These are phyloP conservation scores for Metridium senile DNA, from an alignment of 92 coral and sea anemone genomes.

Conservation along the genomic window DNA sequence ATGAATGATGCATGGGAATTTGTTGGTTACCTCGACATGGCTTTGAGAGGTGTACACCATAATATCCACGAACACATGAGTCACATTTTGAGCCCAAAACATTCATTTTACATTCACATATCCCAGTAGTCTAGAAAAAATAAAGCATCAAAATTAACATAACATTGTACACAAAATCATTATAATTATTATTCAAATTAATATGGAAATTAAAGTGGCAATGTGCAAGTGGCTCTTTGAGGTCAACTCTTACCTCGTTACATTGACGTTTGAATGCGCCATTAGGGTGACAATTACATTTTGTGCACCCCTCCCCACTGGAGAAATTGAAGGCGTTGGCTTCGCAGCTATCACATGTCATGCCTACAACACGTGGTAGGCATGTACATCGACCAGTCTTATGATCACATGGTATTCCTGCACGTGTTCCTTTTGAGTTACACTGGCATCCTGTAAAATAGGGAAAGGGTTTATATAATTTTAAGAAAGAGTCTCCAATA, in stretches of 20 bases:
- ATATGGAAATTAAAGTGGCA: too few species aligned
- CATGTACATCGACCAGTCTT: constrained; percentile 79
- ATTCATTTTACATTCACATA: constrained; percentile 69
- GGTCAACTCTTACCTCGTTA: constrained; percentile 76
- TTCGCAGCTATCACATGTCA: constrained; percentile 73
- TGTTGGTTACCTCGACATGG: constrained; percentile 64
- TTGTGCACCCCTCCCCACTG: constrained; percentile 71
- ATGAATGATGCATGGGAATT: background rate
- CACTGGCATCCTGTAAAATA: constrained; percentile 79
- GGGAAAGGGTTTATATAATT: background rate
- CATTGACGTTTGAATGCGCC: constrained; percentile 79
- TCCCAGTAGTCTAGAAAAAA: constrained; percentile 60
- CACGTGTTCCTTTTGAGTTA: constrained; percentile 54
- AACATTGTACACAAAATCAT: too few species aligned
- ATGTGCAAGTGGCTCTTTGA: too few species aligned
- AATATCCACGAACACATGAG: constrained; percentile 58
- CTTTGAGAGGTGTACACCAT: constrained; percentile 53
- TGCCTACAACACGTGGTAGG: constrained; percentile 69
- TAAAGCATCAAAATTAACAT: too few species aligned
- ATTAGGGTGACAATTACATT: constrained; percentile 66
- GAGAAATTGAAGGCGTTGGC: constrained; percentile 74
- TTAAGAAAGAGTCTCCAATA: background rate
- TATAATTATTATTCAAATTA: too few species aligned
- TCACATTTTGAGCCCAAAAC: constrained; percentile 84
- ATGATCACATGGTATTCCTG: constrained; percentile 60